A percentile compares a stretch with the other conserved stretches of the same genome.
These are phyloP conservation scores for Campoplex nolae DNA, from an alignment of 2,888 invertebrate genomes.

Conservation along the genomic window DNA sequence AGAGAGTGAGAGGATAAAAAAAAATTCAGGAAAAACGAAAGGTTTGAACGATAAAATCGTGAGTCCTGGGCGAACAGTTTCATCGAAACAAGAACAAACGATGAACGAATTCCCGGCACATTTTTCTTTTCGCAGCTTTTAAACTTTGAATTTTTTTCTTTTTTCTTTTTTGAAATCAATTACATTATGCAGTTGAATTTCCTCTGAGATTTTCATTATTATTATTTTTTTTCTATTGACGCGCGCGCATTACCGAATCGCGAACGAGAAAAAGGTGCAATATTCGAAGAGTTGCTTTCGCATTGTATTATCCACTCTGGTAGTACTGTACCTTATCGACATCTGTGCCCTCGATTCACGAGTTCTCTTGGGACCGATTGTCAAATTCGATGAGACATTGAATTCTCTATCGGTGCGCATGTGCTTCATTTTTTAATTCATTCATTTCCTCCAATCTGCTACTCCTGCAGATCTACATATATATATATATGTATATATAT, in stretches of 20 bases:
- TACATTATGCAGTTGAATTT: constrained; percentile 20
- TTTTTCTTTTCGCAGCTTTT: constrained; percentile 21
- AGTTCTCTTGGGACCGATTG: not conserved
- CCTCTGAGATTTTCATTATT: constrained; percentile 21
- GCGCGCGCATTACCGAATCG: not conserved
- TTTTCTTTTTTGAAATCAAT: constrained; percentile 16
- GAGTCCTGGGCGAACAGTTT: constrained; percentile 60
- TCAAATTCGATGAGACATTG: constrained; percentile 1
- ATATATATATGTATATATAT: not conserved
- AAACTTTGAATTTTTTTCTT: constrained; percentile 23
- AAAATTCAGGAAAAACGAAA: constrained; percentile 21
- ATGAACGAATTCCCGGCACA: constrained; percentile 48
- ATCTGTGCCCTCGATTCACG: constrained; percentile 15
- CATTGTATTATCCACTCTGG: constrained; percentile 3
- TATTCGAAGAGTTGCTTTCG: not conserved
- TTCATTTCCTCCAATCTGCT: constrained; percentile 29
- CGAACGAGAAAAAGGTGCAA: not conserved
- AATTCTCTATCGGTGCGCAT: not conserved
- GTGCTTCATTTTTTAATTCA: constrained; percentile 33
- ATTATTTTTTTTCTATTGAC: not conserved
- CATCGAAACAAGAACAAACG: constrained; percentile 45
- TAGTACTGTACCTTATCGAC: constrained; percentile 15
- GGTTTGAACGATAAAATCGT: constrained; percentile 68
- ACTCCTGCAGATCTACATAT: not conserved
- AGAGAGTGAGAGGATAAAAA: constrained; percentile 19